phyloP scores from a whole-genome alignment of 2,888 invertebrate genomes.

The Diadegma fenestrale region DNA sequence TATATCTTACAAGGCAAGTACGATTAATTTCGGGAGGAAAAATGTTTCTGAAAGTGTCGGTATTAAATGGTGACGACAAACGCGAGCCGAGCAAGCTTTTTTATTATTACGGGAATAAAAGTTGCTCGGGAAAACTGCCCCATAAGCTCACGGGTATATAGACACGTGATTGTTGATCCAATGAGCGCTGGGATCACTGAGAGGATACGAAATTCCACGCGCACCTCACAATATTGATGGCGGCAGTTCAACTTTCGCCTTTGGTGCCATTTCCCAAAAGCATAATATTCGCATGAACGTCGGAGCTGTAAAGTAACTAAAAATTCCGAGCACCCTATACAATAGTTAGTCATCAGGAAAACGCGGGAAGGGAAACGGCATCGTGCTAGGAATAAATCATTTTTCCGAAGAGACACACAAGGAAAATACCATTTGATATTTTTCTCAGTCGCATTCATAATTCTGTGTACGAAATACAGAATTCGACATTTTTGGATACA shows the following conservation, averaged over 20 bases:
- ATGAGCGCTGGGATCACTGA: neutral
- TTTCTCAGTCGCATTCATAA: neutral
- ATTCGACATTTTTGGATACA: neutral
- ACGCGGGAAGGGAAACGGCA: neutral
- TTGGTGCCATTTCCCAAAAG: conserved; percentile 38
- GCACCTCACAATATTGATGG: conserved; percentile 34
- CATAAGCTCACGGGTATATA: neutral
- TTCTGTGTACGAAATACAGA: neutral
- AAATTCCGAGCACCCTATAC: neutral
- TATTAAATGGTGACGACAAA: neutral
- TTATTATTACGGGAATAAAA: neutral
- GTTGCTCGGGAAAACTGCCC: neutral
- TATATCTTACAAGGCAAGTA: neutral
- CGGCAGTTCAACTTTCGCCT: conserved; percentile 23
- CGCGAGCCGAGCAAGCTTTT: neutral
- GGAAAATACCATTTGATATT: neutral
- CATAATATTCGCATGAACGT: conserved; percentile 56
- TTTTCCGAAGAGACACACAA: neutral
- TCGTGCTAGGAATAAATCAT: conserved; percentile 1
- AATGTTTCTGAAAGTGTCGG: neutral
- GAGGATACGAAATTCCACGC: conserved; percentile 27
- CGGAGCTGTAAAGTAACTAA: conserved; percentile 7
- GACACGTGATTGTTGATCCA: conserved; percentile 24
- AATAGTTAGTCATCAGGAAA: neutral
- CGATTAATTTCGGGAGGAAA: neutral